These are phyloP conservation scores for Drosophila sechellia DNA, from an alignment of 1,140 invertebrate species.

Conservation along the genomic window DNA sequence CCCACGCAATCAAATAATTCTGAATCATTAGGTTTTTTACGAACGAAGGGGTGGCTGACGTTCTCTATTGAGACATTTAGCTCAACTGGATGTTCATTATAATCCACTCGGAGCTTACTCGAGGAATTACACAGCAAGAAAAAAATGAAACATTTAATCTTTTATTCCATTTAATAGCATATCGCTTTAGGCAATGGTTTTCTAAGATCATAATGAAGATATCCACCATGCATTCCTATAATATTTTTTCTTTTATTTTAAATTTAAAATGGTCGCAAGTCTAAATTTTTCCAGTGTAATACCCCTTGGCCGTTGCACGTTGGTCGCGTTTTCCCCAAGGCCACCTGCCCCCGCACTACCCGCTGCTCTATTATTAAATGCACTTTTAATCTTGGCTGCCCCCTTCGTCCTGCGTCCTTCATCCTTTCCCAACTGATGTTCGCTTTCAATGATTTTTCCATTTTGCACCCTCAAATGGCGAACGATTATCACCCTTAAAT, in stretches of 20 bases:
- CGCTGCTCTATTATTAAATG: constrained; percentile 80
- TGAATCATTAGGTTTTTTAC: constrained; percentile 77
- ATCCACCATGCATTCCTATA: no score
- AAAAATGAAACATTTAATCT: neutral
- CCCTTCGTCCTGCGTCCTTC: neutral
- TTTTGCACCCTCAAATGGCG: constrained; percentile 83
- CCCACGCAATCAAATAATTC: constrained; percentile 84
- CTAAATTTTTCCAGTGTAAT: constrained; percentile 6
- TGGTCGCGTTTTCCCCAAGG: constrained; percentile 70
- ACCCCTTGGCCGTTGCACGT: constrained; percentile 42
- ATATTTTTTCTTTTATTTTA: no score
- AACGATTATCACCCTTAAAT: constrained; percentile 84
- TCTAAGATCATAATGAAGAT: no score
- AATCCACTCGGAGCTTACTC: constrained; percentile 69
- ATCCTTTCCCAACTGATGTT: constrained; percentile 44
- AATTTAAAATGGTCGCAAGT: neutral
- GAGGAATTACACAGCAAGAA: constrained; percentile 6
- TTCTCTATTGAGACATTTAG: constrained; percentile 76
- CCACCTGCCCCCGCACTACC: constrained; percentile 47
- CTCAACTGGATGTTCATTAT: constrained; percentile 81
- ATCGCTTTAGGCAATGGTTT: neutral
- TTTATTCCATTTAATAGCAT: no score
- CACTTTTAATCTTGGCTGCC: constrained; percentile 79
- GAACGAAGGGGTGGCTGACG: constrained; percentile 37
- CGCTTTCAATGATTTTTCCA: constrained; percentile 79